These are phyloP conservation scores for Drosophila repleta DNA, from an alignment of 1,140 invertebrate species.

Conservation along the genomic window DNA sequence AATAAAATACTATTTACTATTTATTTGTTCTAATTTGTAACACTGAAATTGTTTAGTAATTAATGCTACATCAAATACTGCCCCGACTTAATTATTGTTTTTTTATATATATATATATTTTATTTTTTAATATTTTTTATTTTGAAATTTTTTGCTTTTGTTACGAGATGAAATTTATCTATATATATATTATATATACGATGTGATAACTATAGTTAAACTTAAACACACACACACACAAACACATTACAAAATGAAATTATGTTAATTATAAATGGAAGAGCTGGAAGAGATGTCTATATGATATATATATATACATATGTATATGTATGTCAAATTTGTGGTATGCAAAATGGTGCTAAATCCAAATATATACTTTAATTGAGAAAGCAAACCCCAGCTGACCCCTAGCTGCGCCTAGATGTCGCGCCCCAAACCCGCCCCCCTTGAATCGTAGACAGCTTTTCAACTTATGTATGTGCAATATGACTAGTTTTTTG, in stretches of 20 bases:
- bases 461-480: conserved; percentile 79
- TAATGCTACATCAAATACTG: conserved; percentile 79
- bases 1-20: no score
- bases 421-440: not conserved
- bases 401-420: conserved; percentile 6
- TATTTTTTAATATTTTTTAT: conserved; percentile 33
- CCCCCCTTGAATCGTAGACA: conserved; percentile 28
- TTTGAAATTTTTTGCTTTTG: conserved; percentile 67
- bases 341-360: conserved; percentile 83
- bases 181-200: conserved; percentile 55
- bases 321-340: conserved; percentile 56
- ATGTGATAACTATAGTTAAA: conserved; percentile 81
- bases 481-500: conserved; percentile 88
- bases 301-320: conserved; percentile 9
- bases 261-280: conserved; percentile 68
- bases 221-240: conserved; percentile 55
- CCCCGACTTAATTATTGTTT: conserved; percentile 80
- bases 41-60: conserved; percentile 70
- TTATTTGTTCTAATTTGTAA: conserved; percentile 78
- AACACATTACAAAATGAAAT: conserved; percentile 74
- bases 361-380: conserved; percentile 83
- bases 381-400: conserved; percentile 47
- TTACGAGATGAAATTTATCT: conserved; percentile 79
- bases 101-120: conserved; percentile 48
- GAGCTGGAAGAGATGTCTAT: conserved; percentile 46